These are phyloP conservation scores for Gastrophryne carolinensis DNA, from an alignment of 2,797 vertebrate species.

Conservation along the genomic window DNA sequence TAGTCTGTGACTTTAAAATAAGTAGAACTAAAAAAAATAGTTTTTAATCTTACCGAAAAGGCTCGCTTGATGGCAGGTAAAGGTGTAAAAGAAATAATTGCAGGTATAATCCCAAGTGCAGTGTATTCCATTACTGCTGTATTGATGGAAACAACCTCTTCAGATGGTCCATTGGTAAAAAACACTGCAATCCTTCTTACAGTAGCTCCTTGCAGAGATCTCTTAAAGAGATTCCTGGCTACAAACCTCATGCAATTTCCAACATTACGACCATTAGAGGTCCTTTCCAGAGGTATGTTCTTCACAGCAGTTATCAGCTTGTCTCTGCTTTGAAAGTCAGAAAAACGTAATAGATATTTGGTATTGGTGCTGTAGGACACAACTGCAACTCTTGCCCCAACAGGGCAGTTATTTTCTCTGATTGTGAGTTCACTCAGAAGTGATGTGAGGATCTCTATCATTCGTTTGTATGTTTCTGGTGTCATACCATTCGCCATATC, in stretches of 20 bases:
- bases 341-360: slow-evolving; percentile 80
- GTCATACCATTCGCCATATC: slow-evolving; percentile 80
- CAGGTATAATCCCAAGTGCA: slow-evolving; percentile 69
- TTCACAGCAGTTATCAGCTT: slow-evolving; percentile 68
- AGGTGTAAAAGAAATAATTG: slow-evolving; percentile 71
- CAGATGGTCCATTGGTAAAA: slow-evolving; percentile 64
- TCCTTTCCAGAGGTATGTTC: slow-evolving; percentile 68
- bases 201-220: slow-evolving; percentile 68
- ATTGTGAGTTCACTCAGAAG: slow-evolving; percentile 74
- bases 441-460: slow-evolving; percentile 67
- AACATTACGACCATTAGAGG: slow-evolving; percentile 66
- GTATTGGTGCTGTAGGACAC: slow-evolving; percentile 71
- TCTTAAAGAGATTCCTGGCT: slow-evolving; percentile 81
- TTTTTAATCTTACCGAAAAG: slow-evolving; percentile 74
- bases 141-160: slow-evolving; percentile 61
- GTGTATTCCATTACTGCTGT: slow-evolving; percentile 79
- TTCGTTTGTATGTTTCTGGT: slow-evolving; percentile 69
- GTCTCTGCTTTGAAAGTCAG: slow-evolving; percentile 68
- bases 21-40: too few relatives aligned
- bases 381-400: slow-evolving; percentile 75
- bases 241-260: slow-evolving; percentile 81
- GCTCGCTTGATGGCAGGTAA: slow-evolving; percentile 61
- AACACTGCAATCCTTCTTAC: slow-evolving; percentile 82
- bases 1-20: too few relatives aligned
- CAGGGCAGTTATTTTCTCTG: slow-evolving; percentile 81